Conservation (phyloP, 2,797 vertebrate genomes). For the Graptemys geographica region DNA sequence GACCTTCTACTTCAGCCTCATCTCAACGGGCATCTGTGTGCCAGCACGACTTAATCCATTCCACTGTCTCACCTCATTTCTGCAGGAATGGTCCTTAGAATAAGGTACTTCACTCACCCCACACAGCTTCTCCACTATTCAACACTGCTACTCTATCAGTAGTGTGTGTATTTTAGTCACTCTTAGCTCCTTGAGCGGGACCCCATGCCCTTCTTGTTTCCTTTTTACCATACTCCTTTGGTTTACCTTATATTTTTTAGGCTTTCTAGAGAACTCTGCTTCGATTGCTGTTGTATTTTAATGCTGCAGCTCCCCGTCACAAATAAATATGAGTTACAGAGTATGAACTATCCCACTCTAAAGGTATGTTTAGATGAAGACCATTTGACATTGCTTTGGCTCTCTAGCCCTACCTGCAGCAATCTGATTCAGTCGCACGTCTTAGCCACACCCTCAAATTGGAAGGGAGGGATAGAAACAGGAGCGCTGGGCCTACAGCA, state of each 20-base stretch:
- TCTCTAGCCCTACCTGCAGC: not conserved
- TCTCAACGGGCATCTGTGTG: not conserved
- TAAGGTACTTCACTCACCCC: not conserved
- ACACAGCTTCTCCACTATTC: not conserved
- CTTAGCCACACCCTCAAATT: not conserved
- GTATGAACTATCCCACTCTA: not conserved
- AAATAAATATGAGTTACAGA: not conserved
- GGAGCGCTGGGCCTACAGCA: slow-evolving; percentile 9
- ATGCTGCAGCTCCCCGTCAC: not conserved
- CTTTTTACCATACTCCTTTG: not conserved
- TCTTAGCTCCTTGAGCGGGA: not conserved
- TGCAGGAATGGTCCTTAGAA: not conserved
- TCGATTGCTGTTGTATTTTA: not conserved
- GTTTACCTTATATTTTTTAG: not conserved
- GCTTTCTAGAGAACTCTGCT: not conserved
- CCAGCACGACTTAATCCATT: not conserved
- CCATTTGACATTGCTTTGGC: not conserved
- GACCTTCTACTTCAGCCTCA: not conserved
- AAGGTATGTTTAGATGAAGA: fast-evolving
- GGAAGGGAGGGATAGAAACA: not conserved
- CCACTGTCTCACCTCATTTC: not conserved
- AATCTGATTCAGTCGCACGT: not conserved
- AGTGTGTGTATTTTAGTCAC: not conserved
- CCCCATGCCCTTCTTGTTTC: not conserved
- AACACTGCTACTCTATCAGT: not conserved